phyloP scores from a whole-genome alignment of 2,888 invertebrate genomes.

The Papilio gigon region DNA sequence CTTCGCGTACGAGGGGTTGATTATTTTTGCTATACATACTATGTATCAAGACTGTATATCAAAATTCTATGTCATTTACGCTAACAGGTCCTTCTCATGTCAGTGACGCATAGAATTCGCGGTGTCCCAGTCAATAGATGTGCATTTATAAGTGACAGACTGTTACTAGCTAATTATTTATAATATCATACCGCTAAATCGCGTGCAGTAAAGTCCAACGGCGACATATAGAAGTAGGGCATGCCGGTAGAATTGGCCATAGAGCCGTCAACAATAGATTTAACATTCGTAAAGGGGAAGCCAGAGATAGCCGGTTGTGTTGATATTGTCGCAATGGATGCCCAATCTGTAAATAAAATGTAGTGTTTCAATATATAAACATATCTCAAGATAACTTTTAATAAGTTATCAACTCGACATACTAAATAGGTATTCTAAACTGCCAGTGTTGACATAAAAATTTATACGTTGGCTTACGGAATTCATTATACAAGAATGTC shows the following conservation, averaged over 20 bases:
- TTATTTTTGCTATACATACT: neutral
- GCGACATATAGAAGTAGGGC: slow-evolving; percentile 89
- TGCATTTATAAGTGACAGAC: too few species aligned
- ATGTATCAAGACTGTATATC: too few species aligned
- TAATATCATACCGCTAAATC: slow-evolving; percentile 84
- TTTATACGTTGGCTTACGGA: neutral
- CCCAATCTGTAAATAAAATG: slow-evolving; percentile 83
- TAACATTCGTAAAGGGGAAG: slow-evolving; percentile 87
- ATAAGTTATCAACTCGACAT: too few species aligned
- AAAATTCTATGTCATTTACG: too few species aligned
- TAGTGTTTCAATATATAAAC: slow-evolving; percentile 12
- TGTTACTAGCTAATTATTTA: too few species aligned
- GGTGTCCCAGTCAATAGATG: too few species aligned
- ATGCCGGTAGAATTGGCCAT: slow-evolving; percentile 85
- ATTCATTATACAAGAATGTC: neutral
- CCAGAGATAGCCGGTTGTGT: slow-evolving; percentile 81
- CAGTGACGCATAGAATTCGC: too few species aligned
- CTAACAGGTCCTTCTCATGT: too few species aligned
- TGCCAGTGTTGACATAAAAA: neutral
- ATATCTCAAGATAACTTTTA: neutral
- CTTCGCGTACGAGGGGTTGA: neutral
- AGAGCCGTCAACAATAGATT: slow-evolving; percentile 88
- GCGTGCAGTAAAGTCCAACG: slow-evolving; percentile 85
- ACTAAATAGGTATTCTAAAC: neutral
- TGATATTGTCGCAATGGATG: slow-evolving; percentile 87